Evolutionary conservation across 1,140 invertebrate genomes (phyloP).

Genomic region (Bacillus rossius): DNA sequence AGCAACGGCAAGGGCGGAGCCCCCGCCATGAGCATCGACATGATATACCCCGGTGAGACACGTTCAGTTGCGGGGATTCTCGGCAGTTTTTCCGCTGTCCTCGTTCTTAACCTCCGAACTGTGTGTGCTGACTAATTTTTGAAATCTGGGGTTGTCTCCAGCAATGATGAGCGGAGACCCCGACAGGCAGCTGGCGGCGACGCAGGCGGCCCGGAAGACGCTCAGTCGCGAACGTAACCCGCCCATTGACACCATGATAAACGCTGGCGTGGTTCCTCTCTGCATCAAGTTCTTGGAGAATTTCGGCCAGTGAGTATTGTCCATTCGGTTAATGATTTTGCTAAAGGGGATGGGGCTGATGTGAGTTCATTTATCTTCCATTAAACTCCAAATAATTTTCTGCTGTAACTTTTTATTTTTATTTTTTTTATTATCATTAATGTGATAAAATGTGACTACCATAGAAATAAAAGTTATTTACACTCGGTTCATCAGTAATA

Average conservation of each 20-base stretch:
- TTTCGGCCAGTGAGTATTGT: constrained; percentile 56
- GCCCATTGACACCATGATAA: constrained; percentile 88
- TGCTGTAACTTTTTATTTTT: too few relatives aligned
- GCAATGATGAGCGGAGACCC: constrained; percentile 58
- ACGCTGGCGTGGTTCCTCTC: constrained; percentile 78
- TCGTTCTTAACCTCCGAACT: background rate
- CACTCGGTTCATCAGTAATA: too few relatives aligned
- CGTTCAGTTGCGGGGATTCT: background rate
- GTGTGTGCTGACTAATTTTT: too few relatives aligned
- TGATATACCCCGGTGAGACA: constrained; percentile 24
- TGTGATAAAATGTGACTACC: too few relatives aligned
- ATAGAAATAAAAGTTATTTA: too few relatives aligned
- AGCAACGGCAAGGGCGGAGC: constrained; percentile 36
- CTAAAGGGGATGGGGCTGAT: background rate
- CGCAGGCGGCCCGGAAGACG: constrained; percentile 79
- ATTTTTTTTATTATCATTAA: too few relatives aligned
- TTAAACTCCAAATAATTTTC: too few relatives aligned
- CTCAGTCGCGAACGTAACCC: constrained; percentile 89
- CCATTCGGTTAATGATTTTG: background rate
- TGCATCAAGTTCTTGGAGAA: constrained; percentile 71
- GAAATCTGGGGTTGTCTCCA: too few relatives aligned
- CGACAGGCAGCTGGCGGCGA: constrained; percentile 55
- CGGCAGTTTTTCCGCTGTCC: background rate
- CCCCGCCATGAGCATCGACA: constrained; percentile 37
- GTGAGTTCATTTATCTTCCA: too few relatives aligned